Base-by-base conservation (phyloP, 2,888 invertebrate genomes). In the Protonemura montana region DNA sequence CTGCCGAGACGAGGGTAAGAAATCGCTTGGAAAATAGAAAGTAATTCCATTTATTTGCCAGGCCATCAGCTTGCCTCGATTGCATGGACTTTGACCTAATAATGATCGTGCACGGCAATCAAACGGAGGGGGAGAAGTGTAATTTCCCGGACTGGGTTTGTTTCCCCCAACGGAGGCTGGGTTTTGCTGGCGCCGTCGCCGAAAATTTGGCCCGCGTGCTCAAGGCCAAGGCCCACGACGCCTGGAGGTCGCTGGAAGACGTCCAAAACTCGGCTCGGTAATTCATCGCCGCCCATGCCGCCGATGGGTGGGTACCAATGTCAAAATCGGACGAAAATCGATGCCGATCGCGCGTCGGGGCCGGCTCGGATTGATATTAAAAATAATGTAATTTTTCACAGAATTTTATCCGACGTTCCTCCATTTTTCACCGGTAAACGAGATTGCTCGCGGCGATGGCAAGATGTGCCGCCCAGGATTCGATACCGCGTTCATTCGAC, bases 351-450 rank as follows among this genome's bases (percentile, higher is more conserved):
- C 13, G 3, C 35, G 35, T 35, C 10, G 35, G 35, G 59, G 59
- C 16, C 2, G 59, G 59, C 21, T 2, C 21, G 21, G 7, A 16
- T 59, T 59, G 59, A 59, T 59, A 13, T 59, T 7, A 59, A 59
- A 59, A 59, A 59, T 59, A 59, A 59, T 59, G 59, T 59, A 59
- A 59, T 59, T 59, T 59, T 10, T 59, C 59, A 59, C 59, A 59
- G 59, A 59, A 13, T 59, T 59, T 59, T 59, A 59, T 59, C 21
- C 21, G 59, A 59, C 59, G 13, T 59, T 59, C 21, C 41, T 10
- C 59, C 1, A 59, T 59, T 59, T 59, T 3, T 59, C 59, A 59
- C 1, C 59, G 6, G 13, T 2, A 59, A 59, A 59, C 35, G 35
- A 35, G 35, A 35, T 10, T 6, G n/a, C n/a, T 2, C 59, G 59